Conservation (phyloP, 2,797 vertebrate species). For the Rhincodon typus region DNA sequence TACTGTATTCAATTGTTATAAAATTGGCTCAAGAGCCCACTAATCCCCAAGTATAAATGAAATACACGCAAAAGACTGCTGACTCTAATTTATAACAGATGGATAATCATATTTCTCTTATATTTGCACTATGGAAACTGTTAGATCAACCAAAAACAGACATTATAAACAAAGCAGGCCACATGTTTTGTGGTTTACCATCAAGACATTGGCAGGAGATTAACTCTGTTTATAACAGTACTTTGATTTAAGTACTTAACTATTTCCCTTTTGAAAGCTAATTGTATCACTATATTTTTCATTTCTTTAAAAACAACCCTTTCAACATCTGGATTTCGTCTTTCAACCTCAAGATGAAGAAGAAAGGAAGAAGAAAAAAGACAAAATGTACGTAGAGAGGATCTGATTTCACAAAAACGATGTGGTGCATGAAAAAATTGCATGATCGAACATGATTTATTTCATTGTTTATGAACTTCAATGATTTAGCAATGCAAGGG, state of each 20-base stretch:
- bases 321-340: constrained; percentile 13
- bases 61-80: neutral
- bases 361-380: constrained; percentile 5
- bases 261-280: neutral
- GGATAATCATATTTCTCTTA: constrained; percentile 8
- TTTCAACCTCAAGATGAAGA: too few relatives aligned
- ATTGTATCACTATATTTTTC: neutral
- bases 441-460: neutral
- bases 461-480: neutral
- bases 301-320: neutral
- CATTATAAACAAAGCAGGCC: constrained; percentile 25
- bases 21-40: neutral
- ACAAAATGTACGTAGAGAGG: neutral
- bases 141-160: constrained; percentile 11
- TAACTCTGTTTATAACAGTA: neutral
- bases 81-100: constrained; percentile 30
- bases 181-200: constrained; percentile 36
- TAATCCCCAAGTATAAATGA: constrained; percentile 25
- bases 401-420: neutral
- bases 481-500: neutral
- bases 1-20: neutral
- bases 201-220: constrained; percentile 10
- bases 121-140: constrained; percentile 23
- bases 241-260: neutral
- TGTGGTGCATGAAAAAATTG: too few relatives aligned